A percentile compares a stretch with the other conserved stretches of the same genome.
Conservation (phyloP, 2,888 invertebrate species). For the Steinernema hermaphroditum region DNA sequence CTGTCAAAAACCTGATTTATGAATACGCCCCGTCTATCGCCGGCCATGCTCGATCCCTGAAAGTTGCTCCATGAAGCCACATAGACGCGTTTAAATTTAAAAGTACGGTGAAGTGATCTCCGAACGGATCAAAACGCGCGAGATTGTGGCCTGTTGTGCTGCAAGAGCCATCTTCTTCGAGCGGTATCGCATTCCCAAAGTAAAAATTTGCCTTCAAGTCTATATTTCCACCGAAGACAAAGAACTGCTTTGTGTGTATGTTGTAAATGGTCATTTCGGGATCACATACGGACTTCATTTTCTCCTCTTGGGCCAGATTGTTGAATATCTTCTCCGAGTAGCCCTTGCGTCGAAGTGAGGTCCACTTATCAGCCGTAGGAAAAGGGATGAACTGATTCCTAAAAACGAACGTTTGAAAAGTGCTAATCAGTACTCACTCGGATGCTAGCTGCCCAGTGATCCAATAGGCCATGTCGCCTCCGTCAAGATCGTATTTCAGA, state of each 20-base stretch:
- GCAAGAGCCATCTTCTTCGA: too few species aligned
- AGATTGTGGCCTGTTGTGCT: too few species aligned
- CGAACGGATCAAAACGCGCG: too few species aligned
- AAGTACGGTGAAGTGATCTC: too few species aligned
- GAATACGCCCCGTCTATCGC: too few species aligned
- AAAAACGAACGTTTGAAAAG: background rate
- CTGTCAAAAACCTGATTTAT: too few species aligned
- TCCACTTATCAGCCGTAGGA: background rate
- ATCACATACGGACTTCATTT: background rate
- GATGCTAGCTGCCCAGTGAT: background rate
- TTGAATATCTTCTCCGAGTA: background rate
- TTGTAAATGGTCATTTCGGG: background rate
- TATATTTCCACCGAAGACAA: background rate
- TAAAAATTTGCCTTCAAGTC: background rate
- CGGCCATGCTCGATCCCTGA: too few species aligned
- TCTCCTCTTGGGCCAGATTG: background rate
- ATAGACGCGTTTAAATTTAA: too few species aligned
- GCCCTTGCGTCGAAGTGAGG: background rate
- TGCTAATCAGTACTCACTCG: background rate
- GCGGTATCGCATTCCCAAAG: too few species aligned
- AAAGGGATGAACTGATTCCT: background rate
- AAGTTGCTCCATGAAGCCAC: too few species aligned
- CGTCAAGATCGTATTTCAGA: background rate
- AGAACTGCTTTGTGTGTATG: background rate
- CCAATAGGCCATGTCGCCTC: constrained; percentile 1